A percentile compares a stretch with the other conserved stretches of the same genome.
Conservation (phyloP, 2,888 invertebrate species). For the Phasia obesa region DNA sequence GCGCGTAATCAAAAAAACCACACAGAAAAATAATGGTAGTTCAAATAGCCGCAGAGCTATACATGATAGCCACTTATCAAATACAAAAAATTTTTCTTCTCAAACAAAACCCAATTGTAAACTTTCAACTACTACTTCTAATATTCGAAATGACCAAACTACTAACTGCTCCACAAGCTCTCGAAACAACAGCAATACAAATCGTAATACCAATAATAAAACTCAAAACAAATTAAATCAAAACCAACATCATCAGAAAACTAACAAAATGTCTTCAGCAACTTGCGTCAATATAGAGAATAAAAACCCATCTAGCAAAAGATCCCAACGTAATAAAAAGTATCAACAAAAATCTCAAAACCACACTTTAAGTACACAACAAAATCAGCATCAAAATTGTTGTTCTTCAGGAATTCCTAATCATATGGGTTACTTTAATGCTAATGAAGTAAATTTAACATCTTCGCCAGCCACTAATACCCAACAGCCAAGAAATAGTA, state of each 20-base stretch:
- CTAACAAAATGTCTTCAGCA: conserved; percentile 16
- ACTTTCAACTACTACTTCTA: not conserved
- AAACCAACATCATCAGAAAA: conserved; percentile 42
- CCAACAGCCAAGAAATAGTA: conserved; percentile 50
- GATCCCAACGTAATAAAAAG: conserved; percentile 73
- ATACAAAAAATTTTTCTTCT: not conserved
- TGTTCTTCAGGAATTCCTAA: conserved; percentile 77
- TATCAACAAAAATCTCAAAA: conserved; percentile 72
- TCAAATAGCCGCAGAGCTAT: conserved; percentile 51
- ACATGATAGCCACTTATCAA: conserved; percentile 30
- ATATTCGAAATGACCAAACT: conserved; percentile 15
- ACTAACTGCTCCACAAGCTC: conserved; percentile 15
- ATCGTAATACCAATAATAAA: conserved; percentile 53
- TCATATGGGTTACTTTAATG: conserved; percentile 80
- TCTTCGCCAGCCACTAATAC: conserved; percentile 60
- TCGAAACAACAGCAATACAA: conserved; percentile 54
- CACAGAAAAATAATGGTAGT: conserved; percentile 21
- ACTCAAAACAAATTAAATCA: conserved; percentile 34
- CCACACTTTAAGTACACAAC: conserved; percentile 8
- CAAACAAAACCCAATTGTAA: conserved; percentile 30
- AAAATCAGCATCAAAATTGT: conserved; percentile 72
- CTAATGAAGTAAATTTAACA: conserved; percentile 77
- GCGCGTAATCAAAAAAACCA: not conserved
- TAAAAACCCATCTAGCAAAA: conserved; percentile 70
- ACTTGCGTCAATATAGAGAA: conserved; percentile 45